Conservation (phyloP, 1,140 invertebrate genomes). For the Zaprionus inermis region DNA sequence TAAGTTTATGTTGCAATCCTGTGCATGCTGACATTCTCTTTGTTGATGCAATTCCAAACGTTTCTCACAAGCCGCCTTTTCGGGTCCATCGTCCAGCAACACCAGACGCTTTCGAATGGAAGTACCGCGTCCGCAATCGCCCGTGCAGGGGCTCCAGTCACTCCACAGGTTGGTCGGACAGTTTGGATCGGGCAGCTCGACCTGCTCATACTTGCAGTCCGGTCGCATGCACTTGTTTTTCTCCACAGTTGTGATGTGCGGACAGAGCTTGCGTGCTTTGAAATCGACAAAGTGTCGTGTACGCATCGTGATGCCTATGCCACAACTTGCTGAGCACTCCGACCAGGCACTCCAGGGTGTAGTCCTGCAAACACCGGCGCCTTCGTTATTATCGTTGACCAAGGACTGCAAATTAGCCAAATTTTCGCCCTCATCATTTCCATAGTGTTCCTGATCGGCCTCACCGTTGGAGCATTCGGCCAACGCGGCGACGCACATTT, state of each 20-base stretch:
- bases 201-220: constrained; percentile 85
- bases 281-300: constrained; percentile 89
- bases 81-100: constrained; percentile 86
- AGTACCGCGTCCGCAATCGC: constrained; percentile 89
- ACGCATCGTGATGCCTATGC: constrained; percentile 90
- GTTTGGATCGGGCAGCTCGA: constrained; percentile 86
- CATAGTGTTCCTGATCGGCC: constrained; percentile 58
- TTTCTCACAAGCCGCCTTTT: constrained; percentile 86
- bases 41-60: constrained; percentile 88
- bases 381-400: constrained; percentile 77
- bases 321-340: constrained; percentile 93
- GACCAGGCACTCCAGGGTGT: constrained; percentile 92
- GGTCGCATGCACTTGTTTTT: constrained; percentile 91
- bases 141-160: constrained; percentile 89
- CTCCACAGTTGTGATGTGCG: constrained; percentile 88
- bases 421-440: constrained; percentile 84
- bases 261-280: constrained; percentile 91
- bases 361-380: constrained; percentile 88
- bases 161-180: constrained; percentile 90
- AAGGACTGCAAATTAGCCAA: constrained; percentile 69
- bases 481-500: constrained; percentile 92
- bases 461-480: constrained; percentile 87
- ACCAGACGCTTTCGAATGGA: constrained; percentile 89
- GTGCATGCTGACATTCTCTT: constrained; percentile 87
- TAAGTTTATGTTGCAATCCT: constrained; percentile 89